A percentile compares a stretch with the other conserved stretches of the same genome.
Conservation (phyloP, 2,888 invertebrate genomes). For the Drosophila meridionalis region DNA sequence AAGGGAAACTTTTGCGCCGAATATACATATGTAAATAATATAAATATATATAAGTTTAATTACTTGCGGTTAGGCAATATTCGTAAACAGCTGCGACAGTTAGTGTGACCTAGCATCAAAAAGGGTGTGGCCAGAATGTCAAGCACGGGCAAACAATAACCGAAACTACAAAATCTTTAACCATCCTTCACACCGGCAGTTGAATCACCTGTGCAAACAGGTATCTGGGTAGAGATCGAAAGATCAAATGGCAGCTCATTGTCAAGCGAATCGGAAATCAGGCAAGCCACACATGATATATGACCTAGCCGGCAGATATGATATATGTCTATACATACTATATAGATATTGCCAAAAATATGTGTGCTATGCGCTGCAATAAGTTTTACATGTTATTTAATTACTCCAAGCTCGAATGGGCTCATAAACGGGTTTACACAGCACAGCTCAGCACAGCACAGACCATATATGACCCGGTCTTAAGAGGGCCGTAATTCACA, state of each 20-base stretch:
- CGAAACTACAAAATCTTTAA: conserved; percentile 20
- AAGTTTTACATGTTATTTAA: conserved; percentile 73
- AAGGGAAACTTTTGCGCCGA: neutral
- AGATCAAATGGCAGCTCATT: conserved; percentile 77
- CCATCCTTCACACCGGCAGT: conserved; percentile 74
- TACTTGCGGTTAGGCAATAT: neutral
- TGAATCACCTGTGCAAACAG: conserved; percentile 64
- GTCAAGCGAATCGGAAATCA: conserved; percentile 73
- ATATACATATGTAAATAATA: neutral
- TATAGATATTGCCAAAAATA: conserved; percentile 74
- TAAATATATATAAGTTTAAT: neutral
- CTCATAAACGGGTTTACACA: conserved; percentile 58
- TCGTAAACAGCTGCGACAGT: conserved; percentile 13
- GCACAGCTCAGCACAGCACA: conserved; percentile 31
- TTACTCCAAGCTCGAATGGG: conserved; percentile 59
- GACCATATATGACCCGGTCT: conserved; percentile 24
- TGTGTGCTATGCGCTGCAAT: conserved; percentile 63
- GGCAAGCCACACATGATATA: conserved; percentile 48
- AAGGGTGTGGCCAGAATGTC: conserved; percentile 54
- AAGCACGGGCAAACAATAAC: conserved; percentile 13
- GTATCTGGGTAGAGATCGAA: conserved; percentile 50
- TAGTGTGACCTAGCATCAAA: conserved; percentile 19
- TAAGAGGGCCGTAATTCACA: conserved; percentile 70
- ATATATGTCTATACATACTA: conserved; percentile 15
- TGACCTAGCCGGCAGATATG: conserved; percentile 54